Percentiles rank a stretch among this genome's conserved stretches.
These are phyloP conservation scores for Orussus abietinus DNA, from an alignment of 1,140 invertebrate species.

Conservation along the genomic window DNA sequence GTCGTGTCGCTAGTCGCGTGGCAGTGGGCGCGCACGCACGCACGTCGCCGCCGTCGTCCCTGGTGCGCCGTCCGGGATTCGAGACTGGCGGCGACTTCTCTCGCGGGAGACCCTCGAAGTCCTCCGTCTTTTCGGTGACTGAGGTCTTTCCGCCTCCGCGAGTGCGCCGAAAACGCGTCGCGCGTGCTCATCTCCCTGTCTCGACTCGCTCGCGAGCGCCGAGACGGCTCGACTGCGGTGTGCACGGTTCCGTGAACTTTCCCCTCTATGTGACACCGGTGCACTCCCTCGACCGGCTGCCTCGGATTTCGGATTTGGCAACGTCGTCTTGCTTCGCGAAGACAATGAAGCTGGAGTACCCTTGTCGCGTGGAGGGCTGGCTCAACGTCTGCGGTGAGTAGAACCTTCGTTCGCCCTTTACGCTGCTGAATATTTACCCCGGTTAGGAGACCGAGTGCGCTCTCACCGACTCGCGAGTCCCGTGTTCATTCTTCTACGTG, in stretches of 20 bases:
- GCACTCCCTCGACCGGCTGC: conserved; percentile 10
- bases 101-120: conserved; percentile 9
- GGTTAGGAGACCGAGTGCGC: neutral
- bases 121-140: conserved; percentile 12
- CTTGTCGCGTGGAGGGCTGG: conserved; percentile 61
- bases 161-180: conserved; percentile 11
- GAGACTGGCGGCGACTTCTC: conserved; percentile 1
- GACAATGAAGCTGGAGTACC: conserved; percentile 56
- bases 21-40: conserved; percentile 15
- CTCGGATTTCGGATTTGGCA: conserved; percentile 17
- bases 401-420: conserved; percentile 5
- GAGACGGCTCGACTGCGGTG: too few species aligned
- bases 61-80: conserved; percentile 3
- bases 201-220: conserved; percentile 11
- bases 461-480: too few species aligned
- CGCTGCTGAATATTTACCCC: neutral
- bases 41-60: conserved; percentile 2
- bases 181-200: conserved; percentile 17
- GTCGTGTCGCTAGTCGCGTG: too few species aligned
- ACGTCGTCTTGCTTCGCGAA: conserved; percentile 2
- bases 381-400: conserved; percentile 60
- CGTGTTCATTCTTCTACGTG: too few species aligned
- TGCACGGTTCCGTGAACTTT: too few species aligned
- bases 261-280: too few species aligned
- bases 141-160: conserved; percentile 15